phyloP scores from a whole-genome alignment of 2,113 vertebrate species.

The Heloderma charlesbogerti region DNA sequence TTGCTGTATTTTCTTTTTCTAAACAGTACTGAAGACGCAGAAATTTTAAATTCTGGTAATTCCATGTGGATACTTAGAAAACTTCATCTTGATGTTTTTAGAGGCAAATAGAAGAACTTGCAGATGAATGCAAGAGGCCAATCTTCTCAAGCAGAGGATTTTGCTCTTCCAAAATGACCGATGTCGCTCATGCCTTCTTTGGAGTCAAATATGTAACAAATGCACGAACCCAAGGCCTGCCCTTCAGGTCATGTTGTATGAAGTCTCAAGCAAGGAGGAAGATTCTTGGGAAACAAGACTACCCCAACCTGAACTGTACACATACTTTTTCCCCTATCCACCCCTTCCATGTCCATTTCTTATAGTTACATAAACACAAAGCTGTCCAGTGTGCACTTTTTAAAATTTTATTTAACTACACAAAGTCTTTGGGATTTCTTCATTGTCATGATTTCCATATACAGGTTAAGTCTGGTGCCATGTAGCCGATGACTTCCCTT shows the following conservation, averaged over 20 bases:
- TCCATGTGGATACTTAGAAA: background rate
- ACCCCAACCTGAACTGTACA: background rate
- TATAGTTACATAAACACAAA: conserved; percentile 24
- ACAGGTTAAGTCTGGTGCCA: conserved; percentile 33
- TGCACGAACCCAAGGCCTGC: background rate
- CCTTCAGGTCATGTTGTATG: background rate
- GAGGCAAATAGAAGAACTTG: background rate
- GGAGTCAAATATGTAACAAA: conserved; percentile 4
- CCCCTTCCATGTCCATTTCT: background rate
- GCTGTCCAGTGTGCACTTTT: conserved; percentile 18
- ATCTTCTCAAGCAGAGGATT: background rate
- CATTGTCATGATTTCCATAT: background rate
- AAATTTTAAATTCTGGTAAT: too few relatives aligned
- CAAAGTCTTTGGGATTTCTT: background rate
- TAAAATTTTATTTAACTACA: background rate
- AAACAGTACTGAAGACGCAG: background rate
- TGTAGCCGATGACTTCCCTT: conserved; percentile 25
- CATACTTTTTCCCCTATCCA: background rate
- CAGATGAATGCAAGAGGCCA: background rate
- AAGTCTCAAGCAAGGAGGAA: background rate
- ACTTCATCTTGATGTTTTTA: background rate
- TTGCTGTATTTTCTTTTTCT: background rate
- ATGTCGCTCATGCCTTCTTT: background rate
- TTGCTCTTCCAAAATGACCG: background rate
- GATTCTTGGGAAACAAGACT: background rate